Base-by-base conservation (phyloP, 2,888 invertebrate species). In the Hyposoter didymator region DNA sequence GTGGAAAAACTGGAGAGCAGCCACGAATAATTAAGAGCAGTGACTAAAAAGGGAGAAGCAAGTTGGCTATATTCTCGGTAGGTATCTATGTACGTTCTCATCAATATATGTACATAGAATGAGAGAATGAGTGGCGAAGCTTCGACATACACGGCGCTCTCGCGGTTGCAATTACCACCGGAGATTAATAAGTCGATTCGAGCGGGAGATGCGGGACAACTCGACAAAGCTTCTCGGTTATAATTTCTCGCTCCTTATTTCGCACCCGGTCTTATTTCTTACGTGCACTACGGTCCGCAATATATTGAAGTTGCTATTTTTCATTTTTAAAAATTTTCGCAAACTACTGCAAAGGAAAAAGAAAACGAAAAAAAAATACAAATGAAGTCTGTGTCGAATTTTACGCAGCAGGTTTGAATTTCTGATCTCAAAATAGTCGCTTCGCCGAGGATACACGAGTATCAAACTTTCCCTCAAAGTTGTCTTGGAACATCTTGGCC, bases 151-250 rank as follows among this genome's bases (percentile, higher is more conserved):
- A 89, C 87, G 84, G 89, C 90, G 90, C 90, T 89, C 88, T 90
- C 88, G 28, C 2, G 89, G 90, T 92, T 90, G 92, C 92, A 92
- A 92, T 92, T 92, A 92, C 91, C 86, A 89, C 88, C 78, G 87
- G 91, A 92, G 92, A 92, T 92, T 92, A 92, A 92, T 92, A 92
- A 92, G 91, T 90, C 91, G 92, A 91, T 91, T 91, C 90, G 89
- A 89, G 89, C 90, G 90, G 90, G 90, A 90, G 89, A 90, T 92
- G 91, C 88, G 88, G 88, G 90, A 88, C 90, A 90, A 87, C 89
- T 90, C 90, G 89, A 90, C 90, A 89, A 32, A 89, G 82, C 67
- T 14, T 79, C 79, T 82, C 78, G 73, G 67, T 78, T 62, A 79
- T 82, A 75, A 82, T 72, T 81, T 70, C 73, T 67, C 83, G 89